Evolutionary conservation across 2,888 invertebrate genomes (phyloP).

Genomic region (Cosmia pyralina): DNA sequence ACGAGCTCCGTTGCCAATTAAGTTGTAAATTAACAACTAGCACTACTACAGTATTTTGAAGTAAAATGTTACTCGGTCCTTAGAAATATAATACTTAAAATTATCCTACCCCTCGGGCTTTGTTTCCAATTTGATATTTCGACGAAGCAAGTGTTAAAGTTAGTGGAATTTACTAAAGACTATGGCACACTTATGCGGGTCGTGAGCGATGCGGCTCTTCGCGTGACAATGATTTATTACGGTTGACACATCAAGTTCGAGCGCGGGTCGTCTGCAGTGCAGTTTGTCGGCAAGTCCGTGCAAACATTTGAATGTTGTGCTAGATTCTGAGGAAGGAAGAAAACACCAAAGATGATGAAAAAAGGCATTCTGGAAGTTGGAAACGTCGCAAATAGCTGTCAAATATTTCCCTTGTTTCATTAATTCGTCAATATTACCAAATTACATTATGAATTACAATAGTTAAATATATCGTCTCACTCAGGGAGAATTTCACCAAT

Average conservation of each 20-base stretch:
- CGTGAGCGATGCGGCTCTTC: not conserved
- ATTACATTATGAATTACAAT: no score
- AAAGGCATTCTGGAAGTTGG: no score
- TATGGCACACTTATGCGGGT: slow-evolving; percentile 5
- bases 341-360: not conserved
- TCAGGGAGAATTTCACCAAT: no score
- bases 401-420: no score
- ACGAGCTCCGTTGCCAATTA: slow-evolving; percentile 29
- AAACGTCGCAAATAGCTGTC: no score
- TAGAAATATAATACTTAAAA: slow-evolving; percentile 39
- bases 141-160: slow-evolving; percentile 37
- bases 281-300: not conserved
- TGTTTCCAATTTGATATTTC: slow-evolving; percentile 55
- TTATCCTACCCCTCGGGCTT: slow-evolving; percentile 4
- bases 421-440: no score
- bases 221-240: slow-evolving; percentile 25
- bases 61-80: slow-evolving; percentile 8
- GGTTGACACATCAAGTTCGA: slow-evolving; percentile 2
- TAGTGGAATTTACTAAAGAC: slow-evolving; percentile 30
- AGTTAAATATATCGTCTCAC: no score
- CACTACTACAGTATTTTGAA: slow-evolving; percentile 17
- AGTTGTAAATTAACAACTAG: slow-evolving; percentile 34
- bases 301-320: not conserved
- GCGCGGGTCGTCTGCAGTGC: not conserved
- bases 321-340: not conserved